Percentiles rank a stretch among this genome's conserved stretches.
These are phyloP conservation scores for Clarias magur DNA, from an alignment of 2,113 vertebrate genomes.

Conservation along the genomic window DNA sequence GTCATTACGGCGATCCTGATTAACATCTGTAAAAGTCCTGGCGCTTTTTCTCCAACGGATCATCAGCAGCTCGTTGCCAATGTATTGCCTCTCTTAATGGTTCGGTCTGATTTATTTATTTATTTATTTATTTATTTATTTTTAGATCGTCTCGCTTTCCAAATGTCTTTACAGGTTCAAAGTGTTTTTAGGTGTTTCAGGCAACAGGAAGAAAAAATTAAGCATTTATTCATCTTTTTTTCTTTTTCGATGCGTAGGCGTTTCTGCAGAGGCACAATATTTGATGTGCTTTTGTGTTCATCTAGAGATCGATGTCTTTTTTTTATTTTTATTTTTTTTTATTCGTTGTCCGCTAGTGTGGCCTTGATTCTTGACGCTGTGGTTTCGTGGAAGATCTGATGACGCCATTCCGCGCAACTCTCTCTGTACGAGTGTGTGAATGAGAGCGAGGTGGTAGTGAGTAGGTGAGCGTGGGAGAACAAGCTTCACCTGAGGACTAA, in stretches of 20 bases:
- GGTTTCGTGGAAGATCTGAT: slow-evolving; percentile 22
- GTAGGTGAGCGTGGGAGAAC: slow-evolving; percentile 42
- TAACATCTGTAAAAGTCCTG: too few species aligned
- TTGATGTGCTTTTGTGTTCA: neutral
- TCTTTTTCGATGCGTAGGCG: neutral
- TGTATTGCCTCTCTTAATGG: too few species aligned
- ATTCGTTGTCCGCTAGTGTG: neutral
- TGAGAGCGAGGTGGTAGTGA: neutral
- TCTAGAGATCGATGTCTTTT: neutral
- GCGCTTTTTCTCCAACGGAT: too few species aligned
- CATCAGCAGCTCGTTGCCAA: too few species aligned
- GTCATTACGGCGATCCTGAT: too few species aligned
- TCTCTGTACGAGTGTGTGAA: neutral
- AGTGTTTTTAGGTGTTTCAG: neutral
- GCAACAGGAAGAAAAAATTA: slow-evolving; percentile 20
- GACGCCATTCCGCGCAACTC: slow-evolving; percentile 5
- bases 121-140: neutral
- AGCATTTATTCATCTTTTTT: neutral
- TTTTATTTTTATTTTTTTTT: neutral
- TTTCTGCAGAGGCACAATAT: neutral
- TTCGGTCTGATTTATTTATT: neutral
- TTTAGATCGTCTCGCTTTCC: neutral
- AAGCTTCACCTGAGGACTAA: slow-evolving; percentile 29
- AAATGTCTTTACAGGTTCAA: neutral
- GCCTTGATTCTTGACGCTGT: slow-evolving; percentile 26